A percentile compares a stretch with the other conserved stretches of the same genome.
Conservation (phyloP, 2,888 invertebrate genomes). For the Macropis europaea region DNA sequence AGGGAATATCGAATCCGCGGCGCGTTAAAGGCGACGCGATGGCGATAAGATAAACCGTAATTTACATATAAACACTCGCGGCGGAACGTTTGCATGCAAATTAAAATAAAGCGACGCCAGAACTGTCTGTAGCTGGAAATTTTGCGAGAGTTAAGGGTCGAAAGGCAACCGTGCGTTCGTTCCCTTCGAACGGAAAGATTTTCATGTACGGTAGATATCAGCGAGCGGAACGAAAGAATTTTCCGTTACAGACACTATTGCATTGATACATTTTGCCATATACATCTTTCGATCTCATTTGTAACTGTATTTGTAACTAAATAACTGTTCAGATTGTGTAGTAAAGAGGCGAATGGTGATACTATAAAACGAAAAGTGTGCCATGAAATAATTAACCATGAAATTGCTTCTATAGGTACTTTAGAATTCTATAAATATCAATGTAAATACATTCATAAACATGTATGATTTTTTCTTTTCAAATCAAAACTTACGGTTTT, state of each 20-base stretch:
- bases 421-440: too few relatives aligned
- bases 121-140: conserved; percentile 16
- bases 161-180: not conserved
- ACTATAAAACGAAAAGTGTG: too few relatives aligned
- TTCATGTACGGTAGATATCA: not conserved
- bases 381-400: too few relatives aligned
- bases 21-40: conserved; percentile 17
- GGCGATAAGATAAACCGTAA: conserved; percentile 30
- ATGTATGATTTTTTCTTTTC: too few relatives aligned
- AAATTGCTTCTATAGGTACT: too few relatives aligned
- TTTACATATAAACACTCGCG: conserved; percentile 34
- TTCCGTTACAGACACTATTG: not conserved
- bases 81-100: conserved; percentile 30
- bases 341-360: too few relatives aligned
- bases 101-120: conserved; percentile 29
- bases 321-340: too few relatives aligned
- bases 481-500: too few relatives aligned
- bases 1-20: not conserved
- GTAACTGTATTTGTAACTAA: too few relatives aligned
- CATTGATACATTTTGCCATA: too few relatives aligned
- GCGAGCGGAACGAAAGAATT: conserved; percentile 27
- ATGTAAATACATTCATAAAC: too few relatives aligned
- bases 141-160: not conserved
- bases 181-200: not conserved
- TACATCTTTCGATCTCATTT: too few relatives aligned